Conservation (phyloP, 2,113 vertebrate genomes). For the Piliocolobus tephrosceles region DNA sequence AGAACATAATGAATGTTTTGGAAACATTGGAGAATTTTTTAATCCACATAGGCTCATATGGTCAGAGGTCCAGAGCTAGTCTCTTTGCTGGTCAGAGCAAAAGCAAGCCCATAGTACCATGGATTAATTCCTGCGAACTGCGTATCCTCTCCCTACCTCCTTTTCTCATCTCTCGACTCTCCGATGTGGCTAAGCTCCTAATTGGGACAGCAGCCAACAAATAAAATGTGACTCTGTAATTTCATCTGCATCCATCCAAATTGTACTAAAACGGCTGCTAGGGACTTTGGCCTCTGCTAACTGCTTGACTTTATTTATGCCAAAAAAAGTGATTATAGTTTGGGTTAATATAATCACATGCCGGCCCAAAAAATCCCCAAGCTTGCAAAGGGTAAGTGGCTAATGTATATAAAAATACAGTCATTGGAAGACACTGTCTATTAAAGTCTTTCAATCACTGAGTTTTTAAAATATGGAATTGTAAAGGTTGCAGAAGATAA, state of each 20-base stretch:
- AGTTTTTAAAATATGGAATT: neutral
- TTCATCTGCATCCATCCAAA: constrained; percentile 64
- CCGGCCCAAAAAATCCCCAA: constrained; percentile 17
- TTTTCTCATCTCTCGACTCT: constrained; percentile 55
- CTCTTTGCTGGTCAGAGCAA: constrained; percentile 32
- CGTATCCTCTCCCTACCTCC: neutral
- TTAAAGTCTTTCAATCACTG: constrained; percentile 32
- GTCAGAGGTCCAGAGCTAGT: constrained; percentile 15
- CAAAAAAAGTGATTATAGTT: constrained; percentile 52
- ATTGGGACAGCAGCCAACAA: constrained; percentile 57
- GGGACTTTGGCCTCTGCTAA: constrained; percentile 52
- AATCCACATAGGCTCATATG: constrained; percentile 38
- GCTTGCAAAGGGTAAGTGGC: constrained; percentile 45
- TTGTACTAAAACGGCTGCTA: neutral
- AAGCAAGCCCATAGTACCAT: constrained; percentile 4
- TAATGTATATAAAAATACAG: constrained; percentile 39
- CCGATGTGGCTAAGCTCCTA: constrained; percentile 35
- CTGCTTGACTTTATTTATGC: constrained; percentile 60
- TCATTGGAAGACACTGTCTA: neutral
- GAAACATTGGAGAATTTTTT: constrained; percentile 55
- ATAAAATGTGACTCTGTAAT: constrained; percentile 62
- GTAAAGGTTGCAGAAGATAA: constrained; percentile 39
- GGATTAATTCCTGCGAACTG: neutral
- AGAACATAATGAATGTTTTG: constrained; percentile 49
- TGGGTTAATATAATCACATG: constrained; percentile 48